Evolutionary conservation across 2,888 invertebrate genomes (phyloP).

Genomic region (Caenorhabditis sp.): DNA sequence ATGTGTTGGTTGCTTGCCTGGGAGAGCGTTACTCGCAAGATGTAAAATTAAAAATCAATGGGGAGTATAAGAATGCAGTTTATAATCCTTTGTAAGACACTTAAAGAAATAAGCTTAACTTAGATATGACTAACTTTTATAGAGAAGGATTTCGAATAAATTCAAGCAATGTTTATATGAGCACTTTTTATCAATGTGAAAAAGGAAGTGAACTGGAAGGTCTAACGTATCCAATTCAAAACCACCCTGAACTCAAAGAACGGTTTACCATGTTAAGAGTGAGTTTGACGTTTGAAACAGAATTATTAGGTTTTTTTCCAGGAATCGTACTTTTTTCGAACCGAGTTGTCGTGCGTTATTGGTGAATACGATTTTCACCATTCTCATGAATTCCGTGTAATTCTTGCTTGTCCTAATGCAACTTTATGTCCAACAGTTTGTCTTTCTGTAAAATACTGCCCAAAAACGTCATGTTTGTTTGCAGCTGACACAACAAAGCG

Average conservation of each 20-base stretch:
- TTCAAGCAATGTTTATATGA: not conserved
- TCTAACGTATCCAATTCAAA: not conserved
- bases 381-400: not conserved
- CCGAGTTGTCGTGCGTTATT: constrained; percentile 13
- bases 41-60: constrained; percentile 19
- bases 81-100: constrained; percentile 47
- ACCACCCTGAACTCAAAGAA: not conserved
- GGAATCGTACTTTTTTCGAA: constrained; percentile 3
- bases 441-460: too few relatives aligned
- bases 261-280: not conserved
- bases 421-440: constrained; percentile 4
- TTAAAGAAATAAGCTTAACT: too few relatives aligned
- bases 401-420: constrained; percentile 19
- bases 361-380: not conserved
- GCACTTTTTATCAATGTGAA: constrained; percentile 38
- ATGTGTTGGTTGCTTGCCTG: constrained; percentile 5
- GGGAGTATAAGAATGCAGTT: not conserved
- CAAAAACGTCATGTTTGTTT: constrained; percentile 7
- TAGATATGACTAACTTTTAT: too few relatives aligned
- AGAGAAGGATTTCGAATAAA: constrained; percentile 12
- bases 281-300: not conserved
- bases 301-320: constrained; percentile 1
- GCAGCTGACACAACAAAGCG: constrained; percentile 1
- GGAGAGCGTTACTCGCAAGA: constrained; percentile 19
- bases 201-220: constrained; percentile 3